Evolutionary conservation across 2,888 invertebrate genomes (phyloP).

Genomic region (Epirrita christyi): DNA sequence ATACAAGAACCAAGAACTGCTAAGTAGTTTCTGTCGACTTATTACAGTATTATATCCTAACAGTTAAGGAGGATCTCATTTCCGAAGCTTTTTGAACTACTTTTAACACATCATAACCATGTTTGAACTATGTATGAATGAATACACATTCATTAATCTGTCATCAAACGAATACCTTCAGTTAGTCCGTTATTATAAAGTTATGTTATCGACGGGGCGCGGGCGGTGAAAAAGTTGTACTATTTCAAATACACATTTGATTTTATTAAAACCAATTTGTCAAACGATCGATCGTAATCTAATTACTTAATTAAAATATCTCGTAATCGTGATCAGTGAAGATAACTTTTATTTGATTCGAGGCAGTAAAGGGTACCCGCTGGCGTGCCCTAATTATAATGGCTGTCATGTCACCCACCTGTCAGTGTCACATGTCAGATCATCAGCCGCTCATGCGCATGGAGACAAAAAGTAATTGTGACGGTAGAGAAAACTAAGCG

Average conservation of each 20-base stretch:
- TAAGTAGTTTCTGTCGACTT: no score
- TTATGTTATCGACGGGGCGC: no score
- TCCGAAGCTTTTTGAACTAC: no score
- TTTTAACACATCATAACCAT: no score
- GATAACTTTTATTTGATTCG: constrained; percentile 20
- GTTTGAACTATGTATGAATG: no score
- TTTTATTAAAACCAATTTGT: constrained; percentile 7
- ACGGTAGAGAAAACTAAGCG: constrained; percentile 1
- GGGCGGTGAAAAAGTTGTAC: no score
- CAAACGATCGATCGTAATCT: constrained; percentile 19
- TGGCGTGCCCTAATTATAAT: constrained; percentile 22
- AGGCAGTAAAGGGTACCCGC: constrained; percentile 20
- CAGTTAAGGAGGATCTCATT: no score
- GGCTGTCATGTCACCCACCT: constrained; percentile 24
- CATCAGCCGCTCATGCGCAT: constrained; percentile 21
- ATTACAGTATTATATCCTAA: no score
- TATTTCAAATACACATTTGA: background rate
- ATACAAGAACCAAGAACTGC: no score
- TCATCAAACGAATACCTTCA: no score
- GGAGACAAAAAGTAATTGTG: background rate
- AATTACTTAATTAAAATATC: constrained; percentile 35
- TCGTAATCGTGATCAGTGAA: constrained; percentile 27
- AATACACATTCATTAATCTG: no score
- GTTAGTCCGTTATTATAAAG: no score
- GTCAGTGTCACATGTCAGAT: constrained; percentile 31